Base-by-base conservation (phyloP, 2,888 invertebrate genomes). In the Willowsia nigromaculata region DNA sequence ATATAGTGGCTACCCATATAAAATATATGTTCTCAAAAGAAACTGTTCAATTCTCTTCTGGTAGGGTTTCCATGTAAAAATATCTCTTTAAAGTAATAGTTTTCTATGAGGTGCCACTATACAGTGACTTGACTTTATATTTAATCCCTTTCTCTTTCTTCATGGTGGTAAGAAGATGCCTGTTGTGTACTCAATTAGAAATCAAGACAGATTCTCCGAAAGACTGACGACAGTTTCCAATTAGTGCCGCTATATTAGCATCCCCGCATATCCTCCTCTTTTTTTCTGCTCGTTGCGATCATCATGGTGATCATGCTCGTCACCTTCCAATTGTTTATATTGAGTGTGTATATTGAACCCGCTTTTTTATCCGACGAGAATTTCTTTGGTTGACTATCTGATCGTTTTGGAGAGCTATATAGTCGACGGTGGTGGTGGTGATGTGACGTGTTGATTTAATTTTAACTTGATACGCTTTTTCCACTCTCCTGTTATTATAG, bases 361-460 rank as follows among this genome's bases (percentile, higher is more conserved):
- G 30, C 30, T 62, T 62, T 56, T 33, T 18, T 22, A 22, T 56
- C 1, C 18, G 56, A 62, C 7, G 30, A 11, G 62, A 13, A 18
- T 7, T 18, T 68, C 37, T 27, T 62, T 62, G 62, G 33, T 15
- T 62, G 62, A 33, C 11, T 56, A 9, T 25, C 7, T 56, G 22
- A 56, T 56, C 25, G 9, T 56, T 56, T 56, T 25, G 25, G 47
- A 15, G 11, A 47, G 47, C n/a, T n/a, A n/a, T n/a, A 43, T 9
- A 13, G 43, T 9, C 43, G 13, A 9, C 13, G 11, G 18, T 68
- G 18, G 68, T 18, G 33, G 37, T n/a, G n/a, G 40, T 18, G 68
- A 18, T 68, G 68, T 11, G 40, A 68, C 68, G 68, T 68, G 68
- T 68, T 68, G 68, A 68, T 68, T 68, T 68, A 68, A 68, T 68